Percentiles rank a stretch among this genome's conserved stretches.
Evolutionary conservation across 2,797 vertebrate species (phyloP).

Genomic region (Coregonus ussuriensis): DNA sequence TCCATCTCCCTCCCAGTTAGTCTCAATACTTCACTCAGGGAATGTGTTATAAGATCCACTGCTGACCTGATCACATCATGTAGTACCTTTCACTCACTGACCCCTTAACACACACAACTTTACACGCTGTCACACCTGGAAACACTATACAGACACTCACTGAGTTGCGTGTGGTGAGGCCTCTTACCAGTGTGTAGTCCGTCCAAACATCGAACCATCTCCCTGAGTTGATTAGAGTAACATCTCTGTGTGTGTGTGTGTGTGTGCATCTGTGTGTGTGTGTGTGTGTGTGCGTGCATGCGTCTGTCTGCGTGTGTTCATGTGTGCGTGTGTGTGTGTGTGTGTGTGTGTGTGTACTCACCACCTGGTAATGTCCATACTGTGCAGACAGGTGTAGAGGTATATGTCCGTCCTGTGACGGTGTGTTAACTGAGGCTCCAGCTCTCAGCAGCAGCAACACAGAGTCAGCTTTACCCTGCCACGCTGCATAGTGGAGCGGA

Average conservation of each 20-base stretch:
- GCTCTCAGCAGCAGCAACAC: slow-evolving; percentile 80
- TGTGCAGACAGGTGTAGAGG: slow-evolving; percentile 84
- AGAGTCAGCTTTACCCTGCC: slow-evolving; percentile 85
- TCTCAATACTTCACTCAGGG: no score
- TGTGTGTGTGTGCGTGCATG: accelerated
- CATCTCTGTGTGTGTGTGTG: neutral
- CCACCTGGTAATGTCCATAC: slow-evolving; percentile 88
- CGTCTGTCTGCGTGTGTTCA: neutral
- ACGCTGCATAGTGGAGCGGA: slow-evolving; percentile 84
- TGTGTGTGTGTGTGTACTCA: slow-evolving; percentile 57
- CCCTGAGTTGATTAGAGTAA: neutral
- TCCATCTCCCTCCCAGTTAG: no score
- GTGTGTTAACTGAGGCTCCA: slow-evolving; percentile 79
- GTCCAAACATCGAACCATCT: no score
- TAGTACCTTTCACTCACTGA: no score
- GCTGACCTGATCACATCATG: neutral
- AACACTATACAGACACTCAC: neutral
- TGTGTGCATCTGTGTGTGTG: slow-evolving; percentile 12
- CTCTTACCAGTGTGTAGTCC: no score
- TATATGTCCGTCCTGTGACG: slow-evolving; percentile 84
- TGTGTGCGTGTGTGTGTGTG: neutral
- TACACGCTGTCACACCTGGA: neutral
- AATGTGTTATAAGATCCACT: no score
- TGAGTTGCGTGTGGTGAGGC: neutral
- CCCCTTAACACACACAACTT: no score